Conservation (phyloP, 2,888 invertebrate species). For the Heliconius aoede region DNA sequence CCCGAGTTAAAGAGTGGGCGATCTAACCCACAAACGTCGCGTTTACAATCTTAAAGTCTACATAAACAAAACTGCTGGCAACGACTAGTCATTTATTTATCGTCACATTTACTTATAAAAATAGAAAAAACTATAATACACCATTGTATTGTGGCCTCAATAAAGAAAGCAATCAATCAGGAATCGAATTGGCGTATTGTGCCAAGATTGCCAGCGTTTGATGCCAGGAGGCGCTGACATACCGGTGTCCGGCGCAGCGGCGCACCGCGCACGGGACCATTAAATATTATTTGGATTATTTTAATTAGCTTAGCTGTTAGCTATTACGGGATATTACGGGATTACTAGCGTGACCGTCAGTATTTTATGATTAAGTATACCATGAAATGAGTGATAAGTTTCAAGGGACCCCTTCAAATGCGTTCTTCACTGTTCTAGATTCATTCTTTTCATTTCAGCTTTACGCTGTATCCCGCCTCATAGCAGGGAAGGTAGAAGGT, state of each 20-base stretch:
- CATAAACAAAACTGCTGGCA: too few species aligned
- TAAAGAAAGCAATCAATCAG: constrained; percentile 40
- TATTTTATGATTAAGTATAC: too few species aligned
- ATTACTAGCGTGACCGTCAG: neutral
- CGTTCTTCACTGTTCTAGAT: too few species aligned
- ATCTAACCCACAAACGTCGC: too few species aligned
- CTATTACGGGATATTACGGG: neutral
- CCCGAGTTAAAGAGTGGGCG: too few species aligned
- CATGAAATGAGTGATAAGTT: too few species aligned
- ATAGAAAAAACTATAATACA: neutral
- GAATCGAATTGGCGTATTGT: constrained; percentile 26
- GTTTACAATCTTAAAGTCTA: too few species aligned
- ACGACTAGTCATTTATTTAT: neutral
- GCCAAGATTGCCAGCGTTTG: constrained; percentile 34
- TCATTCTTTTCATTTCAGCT: too few species aligned
- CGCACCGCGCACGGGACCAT: constrained; percentile 1
- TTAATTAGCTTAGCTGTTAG: constrained; percentile 29
- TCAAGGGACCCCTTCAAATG: too few species aligned
- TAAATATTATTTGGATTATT: constrained; percentile 24
- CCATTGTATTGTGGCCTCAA: constrained; percentile 15
- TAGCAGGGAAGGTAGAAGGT: too few species aligned
- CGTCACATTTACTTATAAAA: neutral
- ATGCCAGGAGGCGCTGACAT: constrained; percentile 26
- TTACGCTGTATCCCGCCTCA: too few species aligned
- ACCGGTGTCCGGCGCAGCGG: constrained; percentile 6